Base-by-base conservation (phyloP, 2,888 invertebrate species). In the Anarsia innoxiella region DNA sequence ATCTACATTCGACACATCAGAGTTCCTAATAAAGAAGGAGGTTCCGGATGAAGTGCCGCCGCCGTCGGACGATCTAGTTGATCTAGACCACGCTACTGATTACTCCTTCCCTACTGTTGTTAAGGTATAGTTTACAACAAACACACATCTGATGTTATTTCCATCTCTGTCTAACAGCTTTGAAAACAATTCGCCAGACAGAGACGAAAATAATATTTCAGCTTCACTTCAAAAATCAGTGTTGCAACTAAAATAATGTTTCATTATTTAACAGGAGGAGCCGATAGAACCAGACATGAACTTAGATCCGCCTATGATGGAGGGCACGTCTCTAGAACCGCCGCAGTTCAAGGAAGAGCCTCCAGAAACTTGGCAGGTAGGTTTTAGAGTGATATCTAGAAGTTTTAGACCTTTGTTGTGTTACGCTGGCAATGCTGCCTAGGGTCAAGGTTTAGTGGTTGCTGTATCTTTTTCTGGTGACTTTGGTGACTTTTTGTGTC, bases 1-100 rank as follows among this genome's bases (percentile, higher is more conserved):
- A 78, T 90, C 92, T 0, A 92, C 90, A 59, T 95, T 95, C 69
- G 95, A 95, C 76, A 93, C 94, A 0, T 93, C 94, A 0, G 95
- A 94, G 70, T 93, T 95, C 66, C 79, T 94, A 33, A 85, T 86
- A 40, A 85, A 86, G 44, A 71, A 78, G 2, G 86, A 86, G 43
- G 57, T 68, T 1, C 73, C 71, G 0, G 83, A 83, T 46, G 83
- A 82, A 29, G 64, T 66, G 31, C 70, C 71, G 15, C 68, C 62
- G 10, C 52, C 51, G 1, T 41, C 65, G 0, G 75, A 75, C 12
- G 79, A 75, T 25, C 62, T 76, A n/a, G 76, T 82, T 1, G 82
- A 83, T 36, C 54, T 82, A 5, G 80, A 79, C 37, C 67, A 67
- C 11, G 66, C 66, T 37, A 42, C 59, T 0, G 73, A 79, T 45